Evolutionary conservation across 1,140 invertebrate genomes (phyloP).

Genomic region (Drosophila repleta): DNA sequence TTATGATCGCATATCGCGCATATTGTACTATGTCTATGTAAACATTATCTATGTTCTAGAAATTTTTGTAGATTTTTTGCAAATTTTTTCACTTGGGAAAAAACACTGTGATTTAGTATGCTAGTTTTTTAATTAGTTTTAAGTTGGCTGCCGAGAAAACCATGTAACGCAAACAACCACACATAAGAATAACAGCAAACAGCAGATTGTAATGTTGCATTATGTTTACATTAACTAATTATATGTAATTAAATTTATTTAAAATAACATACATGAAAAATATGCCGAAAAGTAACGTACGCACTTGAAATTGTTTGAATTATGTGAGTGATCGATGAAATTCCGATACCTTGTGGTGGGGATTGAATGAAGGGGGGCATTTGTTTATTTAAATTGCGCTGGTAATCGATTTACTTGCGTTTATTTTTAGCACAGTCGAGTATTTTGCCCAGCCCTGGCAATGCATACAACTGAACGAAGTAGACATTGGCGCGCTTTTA

Average conservation of each 20-base stretch:
- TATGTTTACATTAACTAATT: slow-evolving; percentile 75
- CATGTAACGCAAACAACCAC: slow-evolving; percentile 15
- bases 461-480: no score
- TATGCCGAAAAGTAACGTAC: slow-evolving; percentile 12
- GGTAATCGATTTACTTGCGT: neutral
- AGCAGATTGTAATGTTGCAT: slow-evolving; percentile 47
- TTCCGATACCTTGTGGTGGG: no score
- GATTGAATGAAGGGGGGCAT: no score
- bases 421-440: no score
- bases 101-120: slow-evolving; percentile 83
- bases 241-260: slow-evolving; percentile 77
- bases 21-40: slow-evolving; percentile 20
- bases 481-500: no score
- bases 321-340: neutral
- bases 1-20: slow-evolving; percentile 33
- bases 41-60: slow-evolving; percentile 52
- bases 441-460: no score
- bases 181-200: neutral
- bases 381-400: no score
- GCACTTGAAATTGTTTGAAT: neutral
- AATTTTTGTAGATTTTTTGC: slow-evolving; percentile 74
- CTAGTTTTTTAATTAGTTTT: slow-evolving; percentile 83
- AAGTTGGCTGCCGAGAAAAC: slow-evolving; percentile 42
- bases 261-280: slow-evolving; percentile 61
- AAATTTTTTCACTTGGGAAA: slow-evolving; percentile 81